These are phyloP conservation scores for Calonectris borealis DNA, from an alignment of 2,113 vertebrate species.

Conservation along the genomic window DNA sequence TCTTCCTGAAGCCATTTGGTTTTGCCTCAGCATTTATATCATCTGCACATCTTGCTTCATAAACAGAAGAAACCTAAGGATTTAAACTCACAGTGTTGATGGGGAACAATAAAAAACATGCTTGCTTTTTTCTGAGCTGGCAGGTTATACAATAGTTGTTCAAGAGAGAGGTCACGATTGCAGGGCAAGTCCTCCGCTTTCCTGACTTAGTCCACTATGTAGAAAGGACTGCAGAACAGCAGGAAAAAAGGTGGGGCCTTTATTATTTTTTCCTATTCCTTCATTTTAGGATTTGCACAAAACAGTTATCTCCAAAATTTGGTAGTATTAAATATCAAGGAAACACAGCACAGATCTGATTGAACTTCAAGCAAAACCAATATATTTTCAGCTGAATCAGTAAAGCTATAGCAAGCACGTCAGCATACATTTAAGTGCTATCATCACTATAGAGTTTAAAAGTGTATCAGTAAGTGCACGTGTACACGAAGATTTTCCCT, in stretches of 20 bases:
- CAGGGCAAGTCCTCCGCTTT: not conserved
- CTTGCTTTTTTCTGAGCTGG: not conserved
- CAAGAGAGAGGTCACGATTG: not conserved
- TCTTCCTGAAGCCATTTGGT: constrained; percentile 71
- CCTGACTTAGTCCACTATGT: not conserved
- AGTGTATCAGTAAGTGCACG: not conserved
- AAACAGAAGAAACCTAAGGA: constrained; percentile 91
- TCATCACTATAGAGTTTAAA: not conserved
- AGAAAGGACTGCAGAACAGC: constrained; percentile 7
- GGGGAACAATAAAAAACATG: constrained; percentile 15
- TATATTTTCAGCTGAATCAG: not conserved
- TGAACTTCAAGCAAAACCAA: not conserved
- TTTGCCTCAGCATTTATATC: constrained; percentile 73
- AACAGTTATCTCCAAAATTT: not conserved
- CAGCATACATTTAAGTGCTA: not conserved
- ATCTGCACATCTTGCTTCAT: constrained; percentile 83
- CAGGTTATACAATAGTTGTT: not conserved
- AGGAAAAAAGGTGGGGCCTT: not conserved
- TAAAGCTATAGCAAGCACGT: not conserved
- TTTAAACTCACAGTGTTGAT: constrained; percentile 65
- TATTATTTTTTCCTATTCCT: not conserved
- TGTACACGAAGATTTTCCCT: not conserved
- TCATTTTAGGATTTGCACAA: not conserved
- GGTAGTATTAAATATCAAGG: not conserved
- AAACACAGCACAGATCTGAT: not conserved